Evolutionary conservation across 2,797 vertebrate genomes (phyloP).

Genomic region (Sus cebifrons): DNA sequence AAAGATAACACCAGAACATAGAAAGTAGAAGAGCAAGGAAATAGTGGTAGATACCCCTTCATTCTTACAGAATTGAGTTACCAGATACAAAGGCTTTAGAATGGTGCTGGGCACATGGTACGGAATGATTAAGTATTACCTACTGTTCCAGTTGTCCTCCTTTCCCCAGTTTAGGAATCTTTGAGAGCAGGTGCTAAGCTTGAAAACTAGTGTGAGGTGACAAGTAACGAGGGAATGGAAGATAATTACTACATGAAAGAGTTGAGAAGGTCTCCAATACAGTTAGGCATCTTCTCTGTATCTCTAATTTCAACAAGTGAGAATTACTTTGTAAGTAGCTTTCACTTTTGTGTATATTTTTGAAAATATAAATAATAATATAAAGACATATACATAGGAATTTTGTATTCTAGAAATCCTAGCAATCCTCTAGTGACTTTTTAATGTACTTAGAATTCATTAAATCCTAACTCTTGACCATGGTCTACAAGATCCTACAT

Average conservation of each 20-base stretch:
- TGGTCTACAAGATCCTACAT: neutral
- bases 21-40: constrained; percentile 16
- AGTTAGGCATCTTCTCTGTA: constrained; percentile 30
- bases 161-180: constrained; percentile 31
- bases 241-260: constrained; percentile 14
- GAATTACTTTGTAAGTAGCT: constrained; percentile 39
- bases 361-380: constrained; percentile 30
- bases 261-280: constrained; percentile 15
- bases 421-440: neutral
- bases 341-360: constrained; percentile 58
- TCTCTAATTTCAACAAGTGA: constrained; percentile 39
- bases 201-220: constrained; percentile 51
- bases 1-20: constrained; percentile 12
- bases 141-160: neutral
- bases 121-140: neutral
- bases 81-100: neutral
- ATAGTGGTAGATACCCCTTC: neutral
- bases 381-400: neutral
- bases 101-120: neutral
- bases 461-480: constrained; percentile 17
- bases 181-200: neutral
- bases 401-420: neutral
- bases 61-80: neutral
- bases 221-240: constrained; percentile 23
- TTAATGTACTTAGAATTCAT: neutral